phyloP scores from a whole-genome alignment of 2,797 vertebrate genomes.

The Xenops minutus region DNA sequence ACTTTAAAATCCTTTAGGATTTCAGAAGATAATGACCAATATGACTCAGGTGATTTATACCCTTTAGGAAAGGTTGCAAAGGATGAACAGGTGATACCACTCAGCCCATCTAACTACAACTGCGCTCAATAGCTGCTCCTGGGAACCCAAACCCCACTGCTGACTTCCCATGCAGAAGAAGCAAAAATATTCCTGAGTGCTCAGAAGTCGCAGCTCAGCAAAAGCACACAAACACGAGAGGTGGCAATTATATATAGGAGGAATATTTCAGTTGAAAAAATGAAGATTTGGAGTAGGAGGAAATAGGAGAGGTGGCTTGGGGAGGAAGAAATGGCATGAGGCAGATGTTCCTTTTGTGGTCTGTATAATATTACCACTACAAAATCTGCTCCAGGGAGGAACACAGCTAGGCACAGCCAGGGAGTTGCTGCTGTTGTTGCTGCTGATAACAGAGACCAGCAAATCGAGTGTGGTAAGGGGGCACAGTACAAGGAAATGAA shows the following conservation, averaged over 20 bases:
- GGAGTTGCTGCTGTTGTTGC: background rate
- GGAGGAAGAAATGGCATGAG: background rate
- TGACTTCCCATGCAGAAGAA: background rate
- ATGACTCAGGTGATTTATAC: background rate
- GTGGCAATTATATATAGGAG: background rate
- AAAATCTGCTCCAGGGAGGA: background rate
- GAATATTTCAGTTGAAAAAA: background rate
- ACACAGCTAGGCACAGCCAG: background rate
- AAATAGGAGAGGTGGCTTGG: background rate
- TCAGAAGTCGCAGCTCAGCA: background rate
- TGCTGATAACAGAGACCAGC: background rate
- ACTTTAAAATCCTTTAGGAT: background rate
- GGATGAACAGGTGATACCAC: background rate
- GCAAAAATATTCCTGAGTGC: background rate
- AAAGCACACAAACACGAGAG: background rate
- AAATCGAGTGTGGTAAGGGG: background rate
- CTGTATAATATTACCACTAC: background rate
- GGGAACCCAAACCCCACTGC: background rate
- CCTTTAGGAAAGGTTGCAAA: background rate
- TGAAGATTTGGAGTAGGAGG: background rate
- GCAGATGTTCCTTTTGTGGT: background rate
- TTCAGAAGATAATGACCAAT: background rate
- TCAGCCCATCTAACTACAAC: background rate
- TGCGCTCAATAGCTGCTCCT: background rate
- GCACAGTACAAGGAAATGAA: background rate